Evolutionary conservation across 2,797 vertebrate genomes (phyloP).

Genomic region (Squalus acanthias): DNA sequence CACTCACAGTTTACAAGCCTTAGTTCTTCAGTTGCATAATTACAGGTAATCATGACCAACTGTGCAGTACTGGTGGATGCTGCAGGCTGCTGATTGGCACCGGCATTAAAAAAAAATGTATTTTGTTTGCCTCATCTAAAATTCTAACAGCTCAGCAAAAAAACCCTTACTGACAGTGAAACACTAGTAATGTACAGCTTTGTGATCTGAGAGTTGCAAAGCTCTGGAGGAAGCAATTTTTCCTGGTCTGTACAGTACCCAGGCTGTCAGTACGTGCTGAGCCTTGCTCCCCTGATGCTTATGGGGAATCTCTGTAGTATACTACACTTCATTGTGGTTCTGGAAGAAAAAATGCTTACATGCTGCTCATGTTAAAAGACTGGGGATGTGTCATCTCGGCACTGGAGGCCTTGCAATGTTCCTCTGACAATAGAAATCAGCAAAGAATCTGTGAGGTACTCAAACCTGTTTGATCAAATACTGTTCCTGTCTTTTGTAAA

Average conservation of each 20-base stretch:
- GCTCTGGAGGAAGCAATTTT: conserved; percentile 34
- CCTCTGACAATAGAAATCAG: not conserved
- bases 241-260: conserved; percentile 3
- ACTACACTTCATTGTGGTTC: conserved; percentile 2
- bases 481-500: not conserved
- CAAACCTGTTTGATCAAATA: conserved; percentile 9
- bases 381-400: not conserved
- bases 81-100: not conserved
- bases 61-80: not conserved
- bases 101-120: not conserved
- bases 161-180: conserved; percentile 31
- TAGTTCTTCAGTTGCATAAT: not conserved
- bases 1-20: not conserved
- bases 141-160: conserved; percentile 31
- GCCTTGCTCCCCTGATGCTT: conserved; percentile 25
- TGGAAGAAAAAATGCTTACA: conserved; percentile 30
- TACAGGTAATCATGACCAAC: no score
- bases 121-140: conserved; percentile 30
- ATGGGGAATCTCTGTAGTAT: conserved; percentile 22
- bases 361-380: conserved; percentile 31
- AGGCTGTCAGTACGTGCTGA: conserved; percentile 15
- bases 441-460: conserved; percentile 2
- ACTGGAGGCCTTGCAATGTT: not conserved
- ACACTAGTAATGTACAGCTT: conserved; percentile 28
- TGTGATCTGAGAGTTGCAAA: conserved; percentile 35